Evolutionary conservation across 2,888 invertebrate species (phyloP).

Genomic region (Eilema caniola): DNA sequence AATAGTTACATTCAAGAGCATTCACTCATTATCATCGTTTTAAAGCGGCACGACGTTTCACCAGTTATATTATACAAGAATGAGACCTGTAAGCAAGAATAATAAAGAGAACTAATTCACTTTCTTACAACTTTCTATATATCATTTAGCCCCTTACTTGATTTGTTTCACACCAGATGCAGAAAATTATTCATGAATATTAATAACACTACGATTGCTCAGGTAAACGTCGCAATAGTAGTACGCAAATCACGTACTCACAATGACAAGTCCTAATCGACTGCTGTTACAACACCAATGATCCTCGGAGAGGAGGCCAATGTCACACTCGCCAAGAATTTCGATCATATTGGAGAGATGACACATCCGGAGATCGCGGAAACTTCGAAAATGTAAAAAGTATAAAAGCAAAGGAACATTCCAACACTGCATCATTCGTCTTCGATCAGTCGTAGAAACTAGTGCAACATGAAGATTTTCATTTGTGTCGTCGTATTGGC

Average conservation of each 20-base stretch:
- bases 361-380: constrained; percentile 79
- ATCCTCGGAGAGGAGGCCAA: constrained; percentile 81
- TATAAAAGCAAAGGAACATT: constrained; percentile 70
- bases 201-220: constrained; percentile 70
- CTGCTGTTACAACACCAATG: constrained; percentile 75
- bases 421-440: constrained; percentile 77
- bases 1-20: no score
- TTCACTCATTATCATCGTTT: neutral
- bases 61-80: neutral
- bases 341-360: constrained; percentile 73
- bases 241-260: constrained; percentile 73
- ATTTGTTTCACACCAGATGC: constrained; percentile 61
- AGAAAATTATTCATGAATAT: constrained; percentile 75
- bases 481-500: constrained; percentile 70
- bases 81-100: neutral
- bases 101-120: constrained; percentile 1
- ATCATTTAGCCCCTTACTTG: constrained; percentile 51
- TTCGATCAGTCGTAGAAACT: constrained; percentile 63
- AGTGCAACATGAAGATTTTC: constrained; percentile 70
- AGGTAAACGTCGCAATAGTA: constrained; percentile 56
- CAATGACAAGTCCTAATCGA: constrained; percentile 83
- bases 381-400: constrained; percentile 60
- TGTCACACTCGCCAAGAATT: constrained; percentile 80
- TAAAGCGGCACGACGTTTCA: neutral
- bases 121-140: neutral